Evolutionary conservation across 2,113 vertebrate genomes (phyloP).

Genomic region (Propithecus coquereli): DNA sequence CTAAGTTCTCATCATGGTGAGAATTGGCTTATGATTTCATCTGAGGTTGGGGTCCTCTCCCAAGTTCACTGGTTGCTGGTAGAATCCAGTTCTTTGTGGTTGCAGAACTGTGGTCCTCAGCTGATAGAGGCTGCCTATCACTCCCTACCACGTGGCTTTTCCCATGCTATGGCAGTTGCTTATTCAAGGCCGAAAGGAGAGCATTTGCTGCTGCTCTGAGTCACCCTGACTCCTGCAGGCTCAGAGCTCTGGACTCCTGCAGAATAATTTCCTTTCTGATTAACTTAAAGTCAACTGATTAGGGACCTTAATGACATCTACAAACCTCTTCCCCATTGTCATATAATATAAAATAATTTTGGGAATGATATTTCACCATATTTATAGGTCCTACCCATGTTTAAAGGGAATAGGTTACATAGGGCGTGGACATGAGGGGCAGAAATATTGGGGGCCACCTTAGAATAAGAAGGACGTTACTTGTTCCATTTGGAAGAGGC

Average conservation of each 20-base stretch:
- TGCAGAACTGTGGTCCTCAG: background rate
- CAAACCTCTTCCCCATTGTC: background rate
- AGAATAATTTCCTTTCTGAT: background rate
- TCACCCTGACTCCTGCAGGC: no score
- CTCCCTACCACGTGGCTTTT: fast-evolving
- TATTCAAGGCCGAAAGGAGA: background rate
- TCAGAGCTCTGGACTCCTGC: background rate
- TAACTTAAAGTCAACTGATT: background rate
- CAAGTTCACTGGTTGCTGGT: background rate
- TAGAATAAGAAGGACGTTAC: background rate
- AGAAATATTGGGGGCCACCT: background rate
- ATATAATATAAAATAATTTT: no score
- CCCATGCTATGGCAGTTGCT: fast-evolving
- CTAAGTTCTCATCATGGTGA: background rate
- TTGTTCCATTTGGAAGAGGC: background rate
- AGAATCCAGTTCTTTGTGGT: no score
- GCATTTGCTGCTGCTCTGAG: background rate
- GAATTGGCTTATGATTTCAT: background rate
- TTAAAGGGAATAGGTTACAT: background rate
- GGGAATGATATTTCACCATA: background rate
- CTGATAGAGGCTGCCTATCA: background rate
- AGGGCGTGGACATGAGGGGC: fast-evolving
- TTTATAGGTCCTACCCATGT: background rate
- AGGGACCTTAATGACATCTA: background rate
- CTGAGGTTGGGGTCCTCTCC: background rate